phyloP scores from a whole-genome alignment of 2,113 vertebrate species.

The Rutilus rutilus region DNA sequence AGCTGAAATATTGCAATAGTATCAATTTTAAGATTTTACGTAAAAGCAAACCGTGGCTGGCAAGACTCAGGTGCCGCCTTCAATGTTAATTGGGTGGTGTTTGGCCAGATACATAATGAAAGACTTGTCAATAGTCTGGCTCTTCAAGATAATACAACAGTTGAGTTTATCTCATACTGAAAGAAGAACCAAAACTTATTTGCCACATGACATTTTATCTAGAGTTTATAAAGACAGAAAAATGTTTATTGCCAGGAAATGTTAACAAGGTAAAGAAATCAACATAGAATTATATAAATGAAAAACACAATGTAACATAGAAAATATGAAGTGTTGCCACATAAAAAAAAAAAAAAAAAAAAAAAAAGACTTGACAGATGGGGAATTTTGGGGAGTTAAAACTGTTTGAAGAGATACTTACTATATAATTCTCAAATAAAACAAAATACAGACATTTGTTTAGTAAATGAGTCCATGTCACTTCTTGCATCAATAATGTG shows the following conservation, averaged over 20 bases:
- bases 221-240: background rate
- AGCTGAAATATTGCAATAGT: background rate
- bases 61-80: background rate
- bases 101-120: background rate
- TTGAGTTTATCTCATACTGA: background rate
- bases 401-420: background rate
- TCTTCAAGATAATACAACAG: constrained; percentile 13
- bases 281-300: too few relatives aligned
- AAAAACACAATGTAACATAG: too few relatives aligned
- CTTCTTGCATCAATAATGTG: background rate
- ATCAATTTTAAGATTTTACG: background rate
- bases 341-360: too few relatives aligned
- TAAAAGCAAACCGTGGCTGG: background rate
- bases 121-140: background rate
- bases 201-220: background rate
- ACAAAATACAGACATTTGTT: background rate
- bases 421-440: background rate
- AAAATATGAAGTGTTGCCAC: too few relatives aligned
- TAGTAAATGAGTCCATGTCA: background rate
- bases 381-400: background rate
- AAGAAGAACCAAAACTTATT: background rate
- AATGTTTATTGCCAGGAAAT: too few relatives aligned
- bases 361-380: background rate
- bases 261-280: too few relatives aligned
- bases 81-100: background rate